phyloP scores from a whole-genome alignment of 1,140 invertebrate species.

The Rhizoglyphus robini region DNA sequence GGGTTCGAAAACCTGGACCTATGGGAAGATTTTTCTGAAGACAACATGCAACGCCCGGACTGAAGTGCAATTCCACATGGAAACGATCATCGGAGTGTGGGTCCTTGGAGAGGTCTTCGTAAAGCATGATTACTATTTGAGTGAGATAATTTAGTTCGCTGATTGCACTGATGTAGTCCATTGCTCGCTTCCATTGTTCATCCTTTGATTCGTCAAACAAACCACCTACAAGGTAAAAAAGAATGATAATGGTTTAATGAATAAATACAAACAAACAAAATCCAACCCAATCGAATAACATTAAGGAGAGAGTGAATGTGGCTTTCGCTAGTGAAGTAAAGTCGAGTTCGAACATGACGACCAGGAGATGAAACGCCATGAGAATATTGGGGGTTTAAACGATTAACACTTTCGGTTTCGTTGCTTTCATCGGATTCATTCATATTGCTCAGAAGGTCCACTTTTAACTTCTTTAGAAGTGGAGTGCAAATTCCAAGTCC shows the following conservation, averaged over 20 bases:
- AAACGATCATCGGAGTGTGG: conserved; percentile 48
- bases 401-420: conserved; percentile 67
- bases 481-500: conserved; percentile 95
- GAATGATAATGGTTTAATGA: conserved; percentile 8
- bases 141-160: conserved; percentile 99
- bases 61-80: conserved; percentile 94
- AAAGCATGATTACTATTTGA: conserved; percentile 96
- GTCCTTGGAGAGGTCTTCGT: conserved; percentile 88
- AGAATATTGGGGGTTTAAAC: conserved; percentile 90
- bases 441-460: conserved; percentile 84
- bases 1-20: conserved; percentile 80
- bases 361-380: conserved; percentile 95
- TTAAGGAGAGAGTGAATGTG: conserved; percentile 96
- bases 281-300: conserved; percentile 79
- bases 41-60: conserved; percentile 88
- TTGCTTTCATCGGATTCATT: conserved; percentile 45
- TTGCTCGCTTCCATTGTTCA: conserved; percentile 93
- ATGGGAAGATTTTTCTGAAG: conserved; percentile 74
- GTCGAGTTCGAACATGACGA: conserved; percentile 71
- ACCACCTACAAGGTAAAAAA: conserved; percentile 5
- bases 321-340: conserved; percentile 98
- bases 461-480: conserved; percentile 84
- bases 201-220: conserved; percentile 56
- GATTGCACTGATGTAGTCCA: conserved; percentile 94
- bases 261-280: conserved; percentile 7